phyloP scores from a whole-genome alignment of 2,113 vertebrate genomes.

The Epinephelus moara region DNA sequence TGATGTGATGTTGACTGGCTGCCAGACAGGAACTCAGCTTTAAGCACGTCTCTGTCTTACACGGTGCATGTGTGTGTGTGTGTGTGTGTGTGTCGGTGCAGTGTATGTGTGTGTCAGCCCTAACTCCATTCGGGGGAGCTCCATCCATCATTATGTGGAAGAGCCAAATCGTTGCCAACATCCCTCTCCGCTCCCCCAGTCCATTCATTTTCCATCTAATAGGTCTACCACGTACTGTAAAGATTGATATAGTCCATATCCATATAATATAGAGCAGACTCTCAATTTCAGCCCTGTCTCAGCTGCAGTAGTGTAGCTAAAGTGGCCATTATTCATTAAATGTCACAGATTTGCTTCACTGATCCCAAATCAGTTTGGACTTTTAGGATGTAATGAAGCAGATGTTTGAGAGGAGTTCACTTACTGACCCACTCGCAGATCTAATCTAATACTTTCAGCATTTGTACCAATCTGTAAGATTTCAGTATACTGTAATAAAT shows the following conservation, averaged over 20 bases:
- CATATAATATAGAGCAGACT: conserved; percentile 31
- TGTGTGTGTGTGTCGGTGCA: background rate
- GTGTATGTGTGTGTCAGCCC: conserved; percentile 3
- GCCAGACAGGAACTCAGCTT: conserved; percentile 47
- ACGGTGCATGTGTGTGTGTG: conserved; percentile 1
- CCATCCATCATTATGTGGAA: conserved; percentile 61
- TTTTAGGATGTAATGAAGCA: conserved; percentile 22
- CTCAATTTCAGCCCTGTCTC: conserved; percentile 33
- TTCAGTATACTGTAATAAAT: background rate
- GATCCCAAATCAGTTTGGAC: conserved; percentile 36
- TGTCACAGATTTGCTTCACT: conserved; percentile 36
- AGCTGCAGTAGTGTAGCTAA: background rate
- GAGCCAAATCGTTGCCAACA: conserved; percentile 62
- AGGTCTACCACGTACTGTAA: conserved; percentile 37
- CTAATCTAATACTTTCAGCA: background rate
- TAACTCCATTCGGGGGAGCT: conserved; percentile 24
- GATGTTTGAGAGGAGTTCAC: conserved; percentile 13
- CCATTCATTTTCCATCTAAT: conserved; percentile 57
- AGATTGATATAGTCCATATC: conserved; percentile 62
- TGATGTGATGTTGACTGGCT: conserved; percentile 17
- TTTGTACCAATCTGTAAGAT: conserved; percentile 2
- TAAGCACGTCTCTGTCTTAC: conserved; percentile 33
- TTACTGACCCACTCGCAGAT: background rate
- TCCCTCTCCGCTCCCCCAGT: conserved; percentile 40
- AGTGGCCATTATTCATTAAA: conserved; percentile 54